Evolutionary conservation across 2,888 invertebrate species (phyloP).

Genomic region (Rosalia funebris): DNA sequence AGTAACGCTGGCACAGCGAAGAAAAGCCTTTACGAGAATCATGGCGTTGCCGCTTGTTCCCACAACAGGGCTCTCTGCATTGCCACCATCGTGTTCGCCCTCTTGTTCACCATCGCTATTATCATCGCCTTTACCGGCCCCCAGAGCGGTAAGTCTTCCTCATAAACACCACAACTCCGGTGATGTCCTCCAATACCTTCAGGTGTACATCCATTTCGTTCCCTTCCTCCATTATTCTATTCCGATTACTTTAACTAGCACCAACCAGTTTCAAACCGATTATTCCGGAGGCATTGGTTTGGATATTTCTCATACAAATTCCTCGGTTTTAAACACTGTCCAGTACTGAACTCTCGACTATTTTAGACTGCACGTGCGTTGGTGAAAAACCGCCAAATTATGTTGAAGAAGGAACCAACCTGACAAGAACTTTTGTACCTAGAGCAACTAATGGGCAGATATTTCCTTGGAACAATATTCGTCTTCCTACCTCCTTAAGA

Average conservation of each 20-base stretch:
- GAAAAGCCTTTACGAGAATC: slow-evolving; percentile 76
- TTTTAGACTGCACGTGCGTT: slow-evolving; percentile 76
- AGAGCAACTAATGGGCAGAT: slow-evolving; percentile 79
- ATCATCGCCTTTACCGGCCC: slow-evolving; percentile 92
- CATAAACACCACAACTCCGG: not conserved
- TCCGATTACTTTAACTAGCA: too few relatives aligned
- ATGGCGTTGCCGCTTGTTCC: slow-evolving; percentile 87
- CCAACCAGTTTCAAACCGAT: too few relatives aligned
- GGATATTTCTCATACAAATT: too few relatives aligned
- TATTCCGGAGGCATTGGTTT: too few relatives aligned
- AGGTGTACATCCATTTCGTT: too few relatives aligned
- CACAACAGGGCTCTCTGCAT: slow-evolving; percentile 86
- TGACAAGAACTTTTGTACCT: slow-evolving; percentile 72
- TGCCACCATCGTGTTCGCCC: slow-evolving; percentile 80
- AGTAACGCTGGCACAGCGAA: slow-evolving; percentile 72
- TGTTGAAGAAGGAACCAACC: slow-evolving; percentile 72
- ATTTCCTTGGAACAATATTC: slow-evolving; percentile 80
- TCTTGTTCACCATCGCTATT: slow-evolving; percentile 84
- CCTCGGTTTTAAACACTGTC: too few relatives aligned
- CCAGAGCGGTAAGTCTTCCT: slow-evolving; percentile 76
- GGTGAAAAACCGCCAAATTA: slow-evolving; percentile 73
- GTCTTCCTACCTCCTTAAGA: slow-evolving; percentile 80
- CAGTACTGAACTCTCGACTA: too few relatives aligned
- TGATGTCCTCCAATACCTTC: not conserved
- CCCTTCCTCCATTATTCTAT: too few relatives aligned